Evolutionary conservation across 2,888 invertebrate species (phyloP).

Genomic region (Hirtodrosophila alboralis): DNA sequence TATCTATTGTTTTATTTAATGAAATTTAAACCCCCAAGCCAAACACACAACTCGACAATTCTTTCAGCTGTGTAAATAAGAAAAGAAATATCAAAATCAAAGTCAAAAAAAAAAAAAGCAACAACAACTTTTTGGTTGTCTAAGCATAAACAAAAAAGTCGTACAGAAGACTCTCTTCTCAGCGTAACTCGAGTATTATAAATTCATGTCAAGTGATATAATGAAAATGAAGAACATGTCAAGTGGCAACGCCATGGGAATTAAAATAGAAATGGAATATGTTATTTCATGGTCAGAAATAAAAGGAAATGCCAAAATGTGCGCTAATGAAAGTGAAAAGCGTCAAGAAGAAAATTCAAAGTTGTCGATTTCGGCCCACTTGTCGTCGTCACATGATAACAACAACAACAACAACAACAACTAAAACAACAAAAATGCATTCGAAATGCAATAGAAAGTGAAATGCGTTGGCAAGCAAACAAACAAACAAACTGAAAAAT

Average conservation of each 20-base stretch:
- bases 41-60: conserved; percentile 37
- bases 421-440: conserved; percentile 59
- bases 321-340: conserved; percentile 65
- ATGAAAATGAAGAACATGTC: conserved; percentile 23
- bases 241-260: conserved; percentile 35
- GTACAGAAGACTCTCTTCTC: conserved; percentile 18
- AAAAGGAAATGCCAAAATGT: conserved; percentile 56
- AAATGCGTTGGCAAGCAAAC: conserved; percentile 71
- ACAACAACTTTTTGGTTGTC: conserved; percentile 56
- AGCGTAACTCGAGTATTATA: conserved; percentile 20
- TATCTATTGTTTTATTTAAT: conserved; percentile 13
- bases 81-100: conserved; percentile 21
- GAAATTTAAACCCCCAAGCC: conserved; percentile 33
- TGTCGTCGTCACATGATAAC: too few relatives aligned
- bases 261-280: conserved; percentile 28
- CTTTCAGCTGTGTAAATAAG: conserved; percentile 38
- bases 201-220: conserved; percentile 23
- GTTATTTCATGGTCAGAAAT: conserved; percentile 46
- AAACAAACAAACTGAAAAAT: conserved; percentile 16
- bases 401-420: conserved; percentile 6
- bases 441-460: conserved; percentile 76
- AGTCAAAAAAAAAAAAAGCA: too few relatives aligned
- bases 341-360: conserved; percentile 51
- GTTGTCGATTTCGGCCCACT: conserved; percentile 60
- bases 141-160: conserved; percentile 44